Conservation (phyloP, 2,888 invertebrate species). For the Gibbula magus region DNA sequence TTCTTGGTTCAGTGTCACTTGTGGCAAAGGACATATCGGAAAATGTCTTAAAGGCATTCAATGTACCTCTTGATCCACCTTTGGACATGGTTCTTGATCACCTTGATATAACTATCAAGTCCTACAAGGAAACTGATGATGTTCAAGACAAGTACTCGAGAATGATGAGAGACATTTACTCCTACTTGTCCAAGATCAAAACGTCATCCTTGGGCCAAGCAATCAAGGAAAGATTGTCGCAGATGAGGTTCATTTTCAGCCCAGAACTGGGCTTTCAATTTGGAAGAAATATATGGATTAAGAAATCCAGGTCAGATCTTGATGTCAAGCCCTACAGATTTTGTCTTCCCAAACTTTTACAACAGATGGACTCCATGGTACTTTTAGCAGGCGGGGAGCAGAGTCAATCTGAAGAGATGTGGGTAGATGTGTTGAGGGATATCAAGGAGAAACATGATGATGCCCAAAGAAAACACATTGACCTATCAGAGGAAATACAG, state of each 20-base stretch:
- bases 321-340: constrained; percentile 21
- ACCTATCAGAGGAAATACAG: background rate
- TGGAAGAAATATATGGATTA: background rate
- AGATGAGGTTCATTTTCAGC: background rate
- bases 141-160: background rate
- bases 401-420: background rate
- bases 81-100: background rate
- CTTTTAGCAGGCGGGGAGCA: background rate
- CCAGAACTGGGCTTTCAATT: background rate
- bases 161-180: background rate
- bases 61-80: background rate
- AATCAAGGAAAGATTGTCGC: background rate
- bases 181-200: background rate
- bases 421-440: constrained; percentile 12
- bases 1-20: background rate
- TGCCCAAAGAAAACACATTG: background rate
- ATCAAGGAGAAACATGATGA: constrained; percentile 2
- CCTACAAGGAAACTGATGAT: background rate
- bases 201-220: background rate
- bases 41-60: background rate
- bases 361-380: background rate
- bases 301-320: background rate
- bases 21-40: background rate
- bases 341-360: background rate
- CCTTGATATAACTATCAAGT: background rate